Conservation (phyloP, 2,797 vertebrate species). For the Lacerta viridis region DNA sequence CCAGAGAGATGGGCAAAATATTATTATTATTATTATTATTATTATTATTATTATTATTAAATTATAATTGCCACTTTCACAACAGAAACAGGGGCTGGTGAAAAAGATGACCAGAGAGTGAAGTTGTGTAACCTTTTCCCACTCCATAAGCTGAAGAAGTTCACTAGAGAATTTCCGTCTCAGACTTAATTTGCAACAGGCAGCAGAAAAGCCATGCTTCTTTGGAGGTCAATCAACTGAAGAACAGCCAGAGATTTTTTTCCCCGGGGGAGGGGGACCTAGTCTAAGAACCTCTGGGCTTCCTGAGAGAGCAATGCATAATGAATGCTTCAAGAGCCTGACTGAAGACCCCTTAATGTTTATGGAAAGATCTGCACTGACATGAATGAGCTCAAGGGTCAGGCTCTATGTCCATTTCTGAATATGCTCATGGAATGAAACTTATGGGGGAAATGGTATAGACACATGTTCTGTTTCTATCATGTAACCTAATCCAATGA, state of each 20-base stretch:
- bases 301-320: not conserved
- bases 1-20: not conserved
- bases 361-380: not conserved
- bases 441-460: not conserved
- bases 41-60: too few species aligned
- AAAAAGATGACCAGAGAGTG: not conserved
- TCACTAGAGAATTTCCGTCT: not conserved
- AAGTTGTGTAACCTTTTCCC: not conserved
- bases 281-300: not conserved
- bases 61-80: too few species aligned
- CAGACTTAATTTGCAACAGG: not conserved
- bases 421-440: not conserved
- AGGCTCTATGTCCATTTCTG: not conserved
- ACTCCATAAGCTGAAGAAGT: not conserved
- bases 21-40: too few species aligned
- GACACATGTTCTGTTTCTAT: constrained; percentile 8
- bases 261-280: not conserved
- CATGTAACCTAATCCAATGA: not conserved
- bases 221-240: not conserved
- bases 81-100: not conserved
- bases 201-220: not conserved
- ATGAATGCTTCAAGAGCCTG: not conserved
- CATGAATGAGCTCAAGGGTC: not conserved
- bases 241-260: not conserved
- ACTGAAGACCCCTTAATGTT: not conserved